Base-by-base conservation (phyloP, 2,888 invertebrate genomes). In the Nephrotoma appendiculata region DNA sequence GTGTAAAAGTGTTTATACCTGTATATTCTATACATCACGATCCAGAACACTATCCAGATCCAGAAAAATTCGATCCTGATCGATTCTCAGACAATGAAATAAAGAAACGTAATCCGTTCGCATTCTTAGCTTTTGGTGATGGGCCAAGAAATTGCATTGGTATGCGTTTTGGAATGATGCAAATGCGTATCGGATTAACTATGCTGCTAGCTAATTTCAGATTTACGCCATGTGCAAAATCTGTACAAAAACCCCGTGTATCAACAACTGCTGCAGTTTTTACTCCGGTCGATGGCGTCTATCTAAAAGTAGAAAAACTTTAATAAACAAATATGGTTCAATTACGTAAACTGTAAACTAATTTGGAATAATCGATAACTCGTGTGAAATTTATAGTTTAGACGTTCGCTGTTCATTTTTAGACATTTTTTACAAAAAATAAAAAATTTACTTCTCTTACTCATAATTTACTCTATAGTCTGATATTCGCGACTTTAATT, bases 61-160 rank as follows among this genome's bases (percentile, higher is more conserved):
- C 95, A 0, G 92, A 93, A 2, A 91, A 92, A 48, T 95, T 95
- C 87, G 92, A 93, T 86, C 95, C 95, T 0, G 94, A 94, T 42
- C 91, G 94, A 88, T 95, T 94, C 90, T 89, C 92, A 0, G 90
- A 91, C 6, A 92, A 93, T 87, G 92, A 92, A 44, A 93, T 93
- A 88, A 91, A 92, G 0, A 91, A 91, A 48, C 89, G 90, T 41
- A 89, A 90, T 87, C 89, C 90, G 41, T 90, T 89, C 87, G 89
- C 90, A 2, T 92, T 91, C 89, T 88, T 92, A 71, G 91, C 92
- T 19, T 92, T 92, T 48, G 92, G 92, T 4, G 90, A 91, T 41
- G 92, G 92, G 0, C 91, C 91, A 0, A 89, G 92, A 43, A 90
- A 89, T 87, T 92, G 92, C 87, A 90, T 92, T 43, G 92, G 92